phyloP scores from a whole-genome alignment of 2,888 invertebrate genomes.

The Zaprionus obscuricornis region DNA sequence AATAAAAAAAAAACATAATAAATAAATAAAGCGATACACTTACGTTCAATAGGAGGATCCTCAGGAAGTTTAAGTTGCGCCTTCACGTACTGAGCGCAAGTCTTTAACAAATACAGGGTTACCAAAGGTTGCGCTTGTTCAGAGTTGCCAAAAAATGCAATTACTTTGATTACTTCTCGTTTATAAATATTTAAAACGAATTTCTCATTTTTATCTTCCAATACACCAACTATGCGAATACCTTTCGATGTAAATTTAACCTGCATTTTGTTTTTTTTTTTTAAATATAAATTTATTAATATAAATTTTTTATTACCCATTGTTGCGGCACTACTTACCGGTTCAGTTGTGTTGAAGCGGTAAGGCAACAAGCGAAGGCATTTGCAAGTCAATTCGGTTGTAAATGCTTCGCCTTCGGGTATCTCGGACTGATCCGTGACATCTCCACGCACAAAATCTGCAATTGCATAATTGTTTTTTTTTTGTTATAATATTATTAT shows the following conservation, averaged over 20 bases:
- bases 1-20: neutral
- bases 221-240: conserved; percentile 86
- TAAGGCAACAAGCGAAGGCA: conserved; percentile 94
- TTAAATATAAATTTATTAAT: neutral
- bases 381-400: conserved; percentile 87
- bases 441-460: conserved; percentile 85
- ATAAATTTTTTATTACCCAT: neutral
- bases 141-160: conserved; percentile 89
- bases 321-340: conserved; percentile 84
- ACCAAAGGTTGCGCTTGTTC: conserved; percentile 87
- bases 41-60: conserved; percentile 64
- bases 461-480: conserved; percentile 34
- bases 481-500: neutral
- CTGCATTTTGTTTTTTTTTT: conserved; percentile 77
- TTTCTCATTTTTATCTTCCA: conserved; percentile 84
- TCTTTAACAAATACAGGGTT: conserved; percentile 90
- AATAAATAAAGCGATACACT: conserved; percentile 4
- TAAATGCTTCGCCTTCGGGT: conserved; percentile 84
- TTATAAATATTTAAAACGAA: conserved; percentile 86
- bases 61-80: conserved; percentile 87
- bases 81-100: conserved; percentile 88
- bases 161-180: conserved; percentile 89
- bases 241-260: conserved; percentile 86
- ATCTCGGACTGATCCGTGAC: conserved; percentile 83
- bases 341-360: conserved; percentile 89